These are phyloP conservation scores for Zaprionus obscuricornis DNA, from an alignment of 2,888 invertebrate genomes.

Conservation along the genomic window DNA sequence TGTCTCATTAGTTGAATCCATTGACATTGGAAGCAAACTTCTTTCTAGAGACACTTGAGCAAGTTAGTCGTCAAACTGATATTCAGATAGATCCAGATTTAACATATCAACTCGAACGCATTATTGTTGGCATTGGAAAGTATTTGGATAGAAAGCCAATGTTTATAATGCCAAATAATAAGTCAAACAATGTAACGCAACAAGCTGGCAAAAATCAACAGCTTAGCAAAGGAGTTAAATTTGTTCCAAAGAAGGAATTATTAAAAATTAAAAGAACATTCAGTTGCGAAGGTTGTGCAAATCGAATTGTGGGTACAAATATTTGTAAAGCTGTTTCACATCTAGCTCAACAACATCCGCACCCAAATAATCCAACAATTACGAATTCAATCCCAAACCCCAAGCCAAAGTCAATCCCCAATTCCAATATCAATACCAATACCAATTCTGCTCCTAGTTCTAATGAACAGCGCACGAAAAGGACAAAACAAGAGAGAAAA, in stretches of 20 bases:
- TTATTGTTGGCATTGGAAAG: slow-evolving; percentile 68
- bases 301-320: slow-evolving; percentile 65
- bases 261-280: slow-evolving; percentile 60
- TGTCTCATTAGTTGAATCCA: slow-evolving; percentile 65
- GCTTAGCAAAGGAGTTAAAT: slow-evolving; percentile 40
- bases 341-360: slow-evolving; percentile 58
- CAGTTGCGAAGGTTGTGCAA: slow-evolving; percentile 52
- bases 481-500: slow-evolving; percentile 47
- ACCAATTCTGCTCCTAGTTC: too few species aligned
- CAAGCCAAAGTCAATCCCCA: slow-evolving; percentile 1
- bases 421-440: neutral
- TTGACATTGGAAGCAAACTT: slow-evolving; percentile 72
- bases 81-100: slow-evolving; percentile 68
- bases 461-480: slow-evolving; percentile 30
- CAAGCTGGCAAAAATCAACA: neutral
- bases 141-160: slow-evolving; percentile 64
- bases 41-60: slow-evolving; percentile 66
- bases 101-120: slow-evolving; percentile 54
- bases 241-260: slow-evolving; percentile 60
- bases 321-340: slow-evolving; percentile 65
- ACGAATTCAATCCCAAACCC: neutral
- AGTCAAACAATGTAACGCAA: neutral
- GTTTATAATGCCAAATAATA: slow-evolving; percentile 57
- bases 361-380: slow-evolving; percentile 25
- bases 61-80: slow-evolving; percentile 21